Evolutionary conservation across 2,797 vertebrate genomes (phyloP), one percentile per base, ranked within the genome.

Genomic region (Poeciliopsis infans): DNA sequence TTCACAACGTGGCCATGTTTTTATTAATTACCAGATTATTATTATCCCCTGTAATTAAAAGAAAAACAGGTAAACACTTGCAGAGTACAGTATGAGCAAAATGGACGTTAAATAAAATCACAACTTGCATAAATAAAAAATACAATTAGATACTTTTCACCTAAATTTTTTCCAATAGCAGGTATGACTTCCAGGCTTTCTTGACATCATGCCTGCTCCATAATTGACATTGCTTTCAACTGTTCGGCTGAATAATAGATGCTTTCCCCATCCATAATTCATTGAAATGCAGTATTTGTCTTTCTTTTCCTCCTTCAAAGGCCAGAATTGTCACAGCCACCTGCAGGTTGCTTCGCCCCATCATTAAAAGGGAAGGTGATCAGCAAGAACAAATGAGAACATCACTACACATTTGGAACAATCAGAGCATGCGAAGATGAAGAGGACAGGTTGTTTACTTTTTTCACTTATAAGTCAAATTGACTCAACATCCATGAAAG

Each of bases 221-320:
- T 87, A 86, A 89, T 75, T 92, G 86, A 89, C 90, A 90, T 85
- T 57, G 73, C 82, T 82, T 87, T 91, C 53, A 68, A 82, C 85
- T 90, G 86, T 93, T 90, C 59, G 53, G 77, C 78, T 93, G 84
- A 93, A 93, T 91, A 87, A 83, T 90, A 83, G 53, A 91, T 93
- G 79, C 49, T 18, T 75, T 5, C 13, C 64, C 64, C 36, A 75
- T 93, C 78, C 85, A 93, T 92, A 91, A 93, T 92, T 93, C 73
- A 94, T 88, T 68, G 10, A 87, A 89, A 89, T 82, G 83, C 80
- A 72, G 79, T 78, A 86, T 93, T 91, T 87, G 79, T 75, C 53
- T 73, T 74, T 76, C 79, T 76, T 77, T 31, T 11, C n/a, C 25
- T 64, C 28, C 74, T 69, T 86, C 87, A 64, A 76, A 85, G 76